Evolutionary conservation across 2,888 invertebrate genomes (phyloP), one percentile per base, ranked within the genome.

Genomic region (Chironomus tentans): DNA sequence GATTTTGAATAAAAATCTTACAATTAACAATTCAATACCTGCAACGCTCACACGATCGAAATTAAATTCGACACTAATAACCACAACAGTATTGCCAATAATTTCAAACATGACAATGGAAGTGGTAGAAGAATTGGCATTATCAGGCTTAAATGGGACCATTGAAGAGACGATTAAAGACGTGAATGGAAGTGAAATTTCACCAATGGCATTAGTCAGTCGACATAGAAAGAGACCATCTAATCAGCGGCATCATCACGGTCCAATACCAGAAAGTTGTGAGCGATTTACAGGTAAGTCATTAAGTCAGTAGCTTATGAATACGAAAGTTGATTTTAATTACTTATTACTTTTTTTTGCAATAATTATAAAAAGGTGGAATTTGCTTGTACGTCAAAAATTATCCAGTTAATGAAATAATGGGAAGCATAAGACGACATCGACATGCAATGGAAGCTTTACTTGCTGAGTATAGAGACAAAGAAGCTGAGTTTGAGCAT

Each of bases 331-430:
- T 65, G 21, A 65, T 65, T 65, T 10, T 38, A 38, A 38, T 38
- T 38, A 38, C 4, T 10, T 24, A 65, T 65, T 21, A 12, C 7
- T 78, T 91, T 92, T 80, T 89, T 90, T 3, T 38, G 38, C 10
- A 38, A 38, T 38, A 38, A 38, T 38, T 38, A 38, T 38, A 38
- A 38, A 38, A 18, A 65, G 65, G 65, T 12, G 89, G 89, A 79
- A 85, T 93, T 79, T 93, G 93, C 81, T 84, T 93, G 73, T 89
- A 90, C 78, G 87, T 89, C 22, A 87, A 87, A 10, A 91, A 92
- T 81, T 93, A 93, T 83, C 93, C 93, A 38, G 88, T 89, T 21
- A 90, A 91, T 68, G 88, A 88, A n/a, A 91, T 91, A 78, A 84
- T 88, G 79, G 87, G 87, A 79, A 90, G 90, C 72, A 89, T 91